Conservation (phyloP, 1,140 invertebrate species). For the Eueides isabella region DNA sequence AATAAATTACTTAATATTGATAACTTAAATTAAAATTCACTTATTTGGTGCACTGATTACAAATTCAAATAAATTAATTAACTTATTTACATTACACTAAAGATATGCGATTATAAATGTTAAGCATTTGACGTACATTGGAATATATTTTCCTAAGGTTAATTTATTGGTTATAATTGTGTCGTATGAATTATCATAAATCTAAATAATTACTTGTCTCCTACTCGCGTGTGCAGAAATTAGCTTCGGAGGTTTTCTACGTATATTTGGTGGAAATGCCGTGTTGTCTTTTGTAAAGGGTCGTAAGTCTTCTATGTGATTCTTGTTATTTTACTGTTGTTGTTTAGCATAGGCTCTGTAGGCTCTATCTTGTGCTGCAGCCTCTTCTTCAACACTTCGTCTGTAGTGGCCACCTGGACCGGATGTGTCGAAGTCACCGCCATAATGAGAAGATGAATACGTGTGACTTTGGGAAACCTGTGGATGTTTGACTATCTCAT, state of each 20-base stretch:
- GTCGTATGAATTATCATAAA: constrained; percentile 53
- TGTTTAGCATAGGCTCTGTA: constrained; percentile 81
- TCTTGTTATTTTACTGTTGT: constrained; percentile 42
- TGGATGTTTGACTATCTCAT: constrained; percentile 93
- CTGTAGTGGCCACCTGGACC: constrained; percentile 84
- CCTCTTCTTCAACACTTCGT: constrained; percentile 84
- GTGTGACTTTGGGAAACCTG: constrained; percentile 89
- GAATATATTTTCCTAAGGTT: constrained; percentile 10
- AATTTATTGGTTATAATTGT: constrained; percentile 30
- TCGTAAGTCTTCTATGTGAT: constrained; percentile 57
- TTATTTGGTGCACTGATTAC: constrained; percentile 46
- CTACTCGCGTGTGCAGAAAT: constrained; percentile 49
- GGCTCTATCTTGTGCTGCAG: constrained; percentile 83
- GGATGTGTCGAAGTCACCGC: constrained; percentile 84
- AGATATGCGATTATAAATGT: constrained; percentile 36
- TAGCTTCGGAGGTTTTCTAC: constrained; percentile 39
- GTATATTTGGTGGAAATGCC: constrained; percentile 44
- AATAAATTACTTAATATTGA: constrained; percentile 7
- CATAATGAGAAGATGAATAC: constrained; percentile 88
- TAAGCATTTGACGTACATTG: constrained; percentile 28
- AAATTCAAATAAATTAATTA: constrained; percentile 32
- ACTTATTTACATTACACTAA: constrained; percentile 34
- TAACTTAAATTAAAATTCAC: constrained; percentile 15
- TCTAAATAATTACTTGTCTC: constrained; percentile 51
- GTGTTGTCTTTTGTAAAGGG: constrained; percentile 64